Percentiles rank a stretch among this genome's conserved stretches.
Evolutionary conservation across 2,888 invertebrate species (phyloP).

Genomic region (Agrotis ipsilon): DNA sequence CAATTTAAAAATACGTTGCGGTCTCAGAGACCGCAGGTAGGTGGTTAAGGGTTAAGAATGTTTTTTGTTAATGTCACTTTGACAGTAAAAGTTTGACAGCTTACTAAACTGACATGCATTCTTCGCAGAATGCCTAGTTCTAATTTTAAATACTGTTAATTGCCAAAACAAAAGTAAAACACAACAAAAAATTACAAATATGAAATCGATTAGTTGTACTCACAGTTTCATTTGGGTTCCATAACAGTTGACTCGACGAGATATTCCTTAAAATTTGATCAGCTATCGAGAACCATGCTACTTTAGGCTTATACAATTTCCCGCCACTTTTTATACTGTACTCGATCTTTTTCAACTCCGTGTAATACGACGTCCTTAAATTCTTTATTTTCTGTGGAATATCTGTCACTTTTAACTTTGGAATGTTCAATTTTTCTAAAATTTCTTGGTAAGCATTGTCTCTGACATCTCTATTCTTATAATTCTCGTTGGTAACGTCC

Average conservation of each 20-base stretch:
- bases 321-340: constrained; percentile 23
- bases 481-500: constrained; percentile 14
- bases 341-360: constrained; percentile 36
- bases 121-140: no score
- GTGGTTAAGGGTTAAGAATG: no score
- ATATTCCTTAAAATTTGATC: constrained; percentile 18
- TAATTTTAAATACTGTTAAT: no score
- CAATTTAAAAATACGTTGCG: no score
- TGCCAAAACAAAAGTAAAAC: no score
- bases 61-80: not conserved
- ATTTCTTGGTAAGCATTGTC: constrained; percentile 31
- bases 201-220: constrained; percentile 5
- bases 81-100: not conserved
- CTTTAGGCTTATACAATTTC: constrained; percentile 27
- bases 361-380: constrained; percentile 30
- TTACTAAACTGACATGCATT: no score
- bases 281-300: constrained; percentile 34
- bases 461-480: constrained; percentile 25
- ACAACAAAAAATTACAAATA: no score
- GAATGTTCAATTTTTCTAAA: constrained; percentile 21
- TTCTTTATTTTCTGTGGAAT: constrained; percentile 51
- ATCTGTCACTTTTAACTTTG: constrained; percentile 1
- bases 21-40: no score
- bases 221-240: constrained; percentile 14
- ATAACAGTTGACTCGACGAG: not conserved